Conservation (phyloP, 2,888 invertebrate species). For the Tortrix viridana region DNA sequence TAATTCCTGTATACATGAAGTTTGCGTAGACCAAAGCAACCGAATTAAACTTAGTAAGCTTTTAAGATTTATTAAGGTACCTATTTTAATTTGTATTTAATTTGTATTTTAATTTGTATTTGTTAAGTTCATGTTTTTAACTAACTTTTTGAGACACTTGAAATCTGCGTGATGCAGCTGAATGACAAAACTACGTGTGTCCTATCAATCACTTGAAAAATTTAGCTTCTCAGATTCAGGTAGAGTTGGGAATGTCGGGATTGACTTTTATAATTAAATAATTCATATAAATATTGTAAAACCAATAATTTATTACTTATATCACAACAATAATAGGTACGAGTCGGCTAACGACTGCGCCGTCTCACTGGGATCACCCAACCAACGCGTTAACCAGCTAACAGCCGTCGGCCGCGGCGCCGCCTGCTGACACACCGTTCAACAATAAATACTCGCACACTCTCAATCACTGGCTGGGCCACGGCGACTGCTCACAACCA, state of each 20-base stretch:
- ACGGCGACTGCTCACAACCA: conserved; percentile 41
- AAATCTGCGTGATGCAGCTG: too few relatives aligned
- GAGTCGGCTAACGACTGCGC: not conserved
- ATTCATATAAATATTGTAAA: conserved; percentile 10
- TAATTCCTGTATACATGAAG: too few relatives aligned
- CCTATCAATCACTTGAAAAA: too few relatives aligned
- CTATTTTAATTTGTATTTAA: too few relatives aligned
- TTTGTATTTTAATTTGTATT: too few relatives aligned
- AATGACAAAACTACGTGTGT: too few relatives aligned
- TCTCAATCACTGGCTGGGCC: conserved; percentile 25
- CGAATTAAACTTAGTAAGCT: too few relatives aligned
- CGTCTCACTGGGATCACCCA: not conserved
- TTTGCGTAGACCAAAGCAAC: too few relatives aligned
- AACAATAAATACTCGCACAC: conserved; percentile 32
- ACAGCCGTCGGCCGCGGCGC: conserved; percentile 19
- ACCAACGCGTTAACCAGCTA: not conserved
- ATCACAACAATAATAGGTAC: conserved; percentile 20
- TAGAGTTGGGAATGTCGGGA: not conserved
- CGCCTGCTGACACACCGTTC: conserved; percentile 10
- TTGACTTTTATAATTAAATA: conserved; percentile 1
- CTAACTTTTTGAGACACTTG: too few relatives aligned
- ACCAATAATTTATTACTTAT: conserved; percentile 17
- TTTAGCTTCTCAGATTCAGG: not conserved
- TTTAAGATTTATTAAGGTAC: too few relatives aligned
- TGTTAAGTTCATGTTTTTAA: too few relatives aligned